Base-by-base conservation (phyloP, 1,140 invertebrate species). In the Eurosta solidaginis region DNA sequence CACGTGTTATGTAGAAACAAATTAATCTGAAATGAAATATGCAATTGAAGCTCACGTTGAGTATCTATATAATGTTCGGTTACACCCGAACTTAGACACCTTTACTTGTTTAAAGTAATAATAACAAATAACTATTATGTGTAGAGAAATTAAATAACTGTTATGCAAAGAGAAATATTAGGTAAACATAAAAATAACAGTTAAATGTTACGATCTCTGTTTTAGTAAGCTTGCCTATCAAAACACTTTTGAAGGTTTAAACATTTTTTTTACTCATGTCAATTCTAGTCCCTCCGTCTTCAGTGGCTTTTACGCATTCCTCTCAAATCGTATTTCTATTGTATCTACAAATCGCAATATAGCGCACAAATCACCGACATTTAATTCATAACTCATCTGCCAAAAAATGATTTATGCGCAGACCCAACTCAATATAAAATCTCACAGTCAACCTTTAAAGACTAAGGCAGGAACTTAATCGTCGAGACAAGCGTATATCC, bases 351-450 rank as follows among this genome's bases (percentile, higher is more conserved):
- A 68, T 68, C 59, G 59, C 59, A 22, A 27, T 40, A 68, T 68
- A 29, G 59, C 59, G 59, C 33, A 22, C 59, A 68, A 68, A 68
- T 68, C 29, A 68, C 59, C 22, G 59, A 68, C 59, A 68, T 68
- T 68, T 68, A 68, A 68, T 68, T 68, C 59, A 68, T 68, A 68
- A 68, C 59, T 68, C 59, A 42, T 68, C 36, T 68, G 59, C 59
- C 59, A 68, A 68, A 63, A 68, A 68, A 68, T 68, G 59, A 68
- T 68, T 68, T 68, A 68, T 33, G 59, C 36, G 29, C 33, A 42
- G n/a, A 68, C 59, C 59, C 33, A 33, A 68, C 59, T 68, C 59
- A 68, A 68, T 68, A 68, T 40, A 36, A 68, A 42, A 42, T 68
- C 59, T 1, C 59, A 40, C 4, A 20, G 33, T 2, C 7, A 40